Evolutionary conservation across 2,797 vertebrate species (phyloP), one percentile per base, ranked within the genome.

Genomic region (Valencia hispanica): DNA sequence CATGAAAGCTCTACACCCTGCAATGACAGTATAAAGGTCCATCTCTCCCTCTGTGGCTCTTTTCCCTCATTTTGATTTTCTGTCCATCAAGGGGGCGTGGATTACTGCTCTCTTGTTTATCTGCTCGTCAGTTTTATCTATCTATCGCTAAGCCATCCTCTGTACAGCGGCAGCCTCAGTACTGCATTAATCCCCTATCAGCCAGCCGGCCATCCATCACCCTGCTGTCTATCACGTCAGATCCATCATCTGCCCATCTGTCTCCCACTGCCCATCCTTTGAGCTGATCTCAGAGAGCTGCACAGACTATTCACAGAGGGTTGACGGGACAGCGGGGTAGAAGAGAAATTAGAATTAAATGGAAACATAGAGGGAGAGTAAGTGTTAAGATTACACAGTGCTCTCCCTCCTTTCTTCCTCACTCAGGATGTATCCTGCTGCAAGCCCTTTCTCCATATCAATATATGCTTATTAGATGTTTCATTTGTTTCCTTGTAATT

Each of bases 181-280:
- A 93, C 93, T 89, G 93, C 94, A 95, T 95, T 96, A 96, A 96
- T 96, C 95, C 93, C 89, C 90, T 93, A 95, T 95, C 94, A 94
- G 92, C 92, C 92, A 71, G 87, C 90, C 85, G 88, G 92, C 92
- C 94, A 96, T 96, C 95, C 94, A 95, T 96, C 95, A 96, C 90
- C 88, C 90, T 74, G 86, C 91, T 94, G 94, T 95, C 95, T 93
- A 93, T 95, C 94, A 94, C 88, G 92, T 95, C 94, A 94, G 92
- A 95, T 94, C 93, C 95, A 95, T 96, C 95, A 96, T 95, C 95
- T 93, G 83, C 93, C 95, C 95, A 96, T 95, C 94, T 95, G 95
- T 95, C 94, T 94, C 88, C 45, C 80, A 77, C 91, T 88, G 89
- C 88, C 93, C 90, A 86, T 91, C 86, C 86, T 85, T 78, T 7